These are phyloP conservation scores for Agrypnia vestita DNA, from an alignment of 1,140 invertebrate genomes.

Conservation along the genomic window DNA sequence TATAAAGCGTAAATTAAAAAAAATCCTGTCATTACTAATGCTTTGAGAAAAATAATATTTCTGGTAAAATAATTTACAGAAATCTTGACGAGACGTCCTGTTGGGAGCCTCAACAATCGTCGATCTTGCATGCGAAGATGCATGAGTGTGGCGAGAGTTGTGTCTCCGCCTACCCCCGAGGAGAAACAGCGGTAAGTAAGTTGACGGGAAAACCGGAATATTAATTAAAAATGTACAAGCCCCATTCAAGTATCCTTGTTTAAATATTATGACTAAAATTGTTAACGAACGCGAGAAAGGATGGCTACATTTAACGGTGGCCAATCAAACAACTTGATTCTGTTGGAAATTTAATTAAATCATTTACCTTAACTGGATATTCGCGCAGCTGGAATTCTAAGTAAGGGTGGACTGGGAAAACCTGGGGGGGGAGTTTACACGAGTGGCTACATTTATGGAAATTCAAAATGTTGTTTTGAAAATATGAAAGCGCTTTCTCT, in stretches of 20 bases:
- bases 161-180: no score
- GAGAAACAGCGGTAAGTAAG: no score
- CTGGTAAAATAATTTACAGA: no score
- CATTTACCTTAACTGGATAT: slow-evolving; percentile 16
- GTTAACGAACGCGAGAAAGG: slow-evolving; percentile 14
- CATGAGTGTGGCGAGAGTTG: no score
- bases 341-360: slow-evolving; percentile 34
- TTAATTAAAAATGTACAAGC: not conserved
- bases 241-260: slow-evolving; percentile 5
- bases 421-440: slow-evolving; percentile 11
- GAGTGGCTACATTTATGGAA: slow-evolving; percentile 14
- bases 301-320: slow-evolving; percentile 11
- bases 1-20: no score
- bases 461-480: not conserved
- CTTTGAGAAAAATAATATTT: no score
- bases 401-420: not conserved
- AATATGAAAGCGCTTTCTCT: not conserved
- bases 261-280: not conserved
- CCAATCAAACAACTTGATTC: slow-evolving; percentile 38
- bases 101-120: no score
- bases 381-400: not conserved
- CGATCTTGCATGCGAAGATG: no score
- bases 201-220: not conserved
- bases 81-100: no score
- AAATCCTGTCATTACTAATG: no score